Evolutionary conservation across 64 coral and sea anemone genomes (phyloP).

Genomic region (Hydrozoanthus tunicans): DNA sequence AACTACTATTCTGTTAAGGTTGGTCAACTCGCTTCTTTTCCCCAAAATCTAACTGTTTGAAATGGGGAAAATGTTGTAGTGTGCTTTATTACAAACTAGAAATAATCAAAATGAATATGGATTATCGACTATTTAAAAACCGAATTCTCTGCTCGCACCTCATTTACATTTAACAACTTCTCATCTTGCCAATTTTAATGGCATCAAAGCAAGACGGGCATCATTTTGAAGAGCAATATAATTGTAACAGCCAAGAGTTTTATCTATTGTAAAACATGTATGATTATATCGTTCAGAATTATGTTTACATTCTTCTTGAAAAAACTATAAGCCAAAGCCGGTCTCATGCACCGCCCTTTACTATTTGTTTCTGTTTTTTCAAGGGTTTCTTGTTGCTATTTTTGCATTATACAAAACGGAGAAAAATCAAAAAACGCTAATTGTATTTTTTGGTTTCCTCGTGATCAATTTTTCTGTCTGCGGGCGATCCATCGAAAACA

Average conservation of each 20-base stretch:
- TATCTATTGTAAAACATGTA: not conserved
- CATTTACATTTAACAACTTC: slow-evolving; percentile 3
- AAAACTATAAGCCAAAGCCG: not conserved
- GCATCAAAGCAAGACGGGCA: not conserved
- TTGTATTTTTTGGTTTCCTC: not conserved
- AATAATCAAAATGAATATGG: not conserved
- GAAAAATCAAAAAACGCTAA: too few relatives aligned
- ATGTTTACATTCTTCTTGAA: not conserved
- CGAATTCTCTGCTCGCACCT: not conserved
- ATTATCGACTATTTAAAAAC: not conserved
- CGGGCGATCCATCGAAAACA: not conserved
- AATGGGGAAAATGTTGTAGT: not conserved
- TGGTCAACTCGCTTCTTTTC: not conserved
- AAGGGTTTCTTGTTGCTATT: not conserved
- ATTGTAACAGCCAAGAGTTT: not conserved
- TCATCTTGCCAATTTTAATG: slow-evolving; percentile 20
- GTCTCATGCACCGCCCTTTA: too few relatives aligned
- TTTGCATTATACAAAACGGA: too few relatives aligned
- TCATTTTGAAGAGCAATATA: not conserved
- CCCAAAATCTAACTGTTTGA: not conserved
- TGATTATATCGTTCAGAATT: not conserved
- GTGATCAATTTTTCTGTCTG: not conserved
- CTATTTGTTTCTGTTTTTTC: too few relatives aligned
- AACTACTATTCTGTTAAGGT: slow-evolving; percentile 34
- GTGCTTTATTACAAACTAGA: not conserved